These are phyloP conservation scores for Chlorops oryzae DNA, from an alignment of 1,140 invertebrate species.

Conservation along the genomic window DNA sequence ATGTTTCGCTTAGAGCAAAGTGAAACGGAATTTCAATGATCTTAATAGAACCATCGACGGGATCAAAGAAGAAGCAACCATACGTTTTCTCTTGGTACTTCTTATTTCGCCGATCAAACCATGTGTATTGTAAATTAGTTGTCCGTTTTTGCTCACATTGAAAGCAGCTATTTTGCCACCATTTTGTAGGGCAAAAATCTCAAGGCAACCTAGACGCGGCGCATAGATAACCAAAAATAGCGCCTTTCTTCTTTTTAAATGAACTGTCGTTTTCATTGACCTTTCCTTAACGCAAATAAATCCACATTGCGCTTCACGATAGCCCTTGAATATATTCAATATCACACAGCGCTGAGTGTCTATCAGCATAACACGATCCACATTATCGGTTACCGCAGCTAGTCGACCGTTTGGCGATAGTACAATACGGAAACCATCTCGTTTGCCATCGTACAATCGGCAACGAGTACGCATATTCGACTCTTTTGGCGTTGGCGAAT, in stretches of 20 bases:
- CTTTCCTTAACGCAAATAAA: conserved; percentile 60
- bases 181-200: conserved; percentile 80
- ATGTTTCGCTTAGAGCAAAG: conserved; percentile 77
- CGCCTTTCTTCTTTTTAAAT: conserved; percentile 51
- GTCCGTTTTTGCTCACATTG: conserved; percentile 76
- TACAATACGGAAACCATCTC: conserved; percentile 65
- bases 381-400: conserved; percentile 74
- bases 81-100: conserved; percentile 55
- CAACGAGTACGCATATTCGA: conserved; percentile 65
- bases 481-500: conserved; percentile 49
- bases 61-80: conserved; percentile 75
- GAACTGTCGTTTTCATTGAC: conserved; percentile 37
- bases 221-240: conserved; percentile 82
- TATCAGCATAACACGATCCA: conserved; percentile 79
- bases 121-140: conserved; percentile 71
- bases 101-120: conserved; percentile 71
- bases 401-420: conserved; percentile 75
- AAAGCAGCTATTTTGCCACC: conserved; percentile 86
- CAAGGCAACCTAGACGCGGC: conserved; percentile 73
- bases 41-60: conserved; percentile 67
- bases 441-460: conserved; percentile 75
- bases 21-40: conserved; percentile 85
- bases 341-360: conserved; percentile 74
- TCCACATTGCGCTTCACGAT: conserved; percentile 85
- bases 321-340: conserved; percentile 88